Conservation (phyloP, 1,140 invertebrate species). For the Drosophila repleta region DNA sequence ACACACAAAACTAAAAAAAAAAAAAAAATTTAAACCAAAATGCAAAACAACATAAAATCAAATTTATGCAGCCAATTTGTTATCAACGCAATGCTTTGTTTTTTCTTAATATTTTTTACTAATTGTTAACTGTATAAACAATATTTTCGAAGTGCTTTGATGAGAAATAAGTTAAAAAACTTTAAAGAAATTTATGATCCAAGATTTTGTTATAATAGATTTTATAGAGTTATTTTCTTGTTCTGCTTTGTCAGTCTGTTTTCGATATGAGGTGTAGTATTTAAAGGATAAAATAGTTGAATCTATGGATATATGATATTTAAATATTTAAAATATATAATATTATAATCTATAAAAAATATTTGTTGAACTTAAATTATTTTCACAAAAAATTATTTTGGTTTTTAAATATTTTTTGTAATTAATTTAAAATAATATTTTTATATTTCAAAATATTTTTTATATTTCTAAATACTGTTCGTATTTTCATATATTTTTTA, state of each 20-base stretch:
- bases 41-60: conserved; percentile 15
- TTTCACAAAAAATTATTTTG: too few relatives aligned
- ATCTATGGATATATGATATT: too few relatives aligned
- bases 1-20: conserved; percentile 50
- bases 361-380: too few relatives aligned
- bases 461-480: too few relatives aligned
- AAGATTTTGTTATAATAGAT: neutral
- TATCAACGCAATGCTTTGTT: conserved; percentile 30
- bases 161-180: neutral
- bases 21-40: conserved; percentile 48
- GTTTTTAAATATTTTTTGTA: too few relatives aligned
- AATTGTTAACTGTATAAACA: conserved; percentile 10
- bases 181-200: neutral
- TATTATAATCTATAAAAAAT: too few relatives aligned
- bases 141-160: neutral
- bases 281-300: too few relatives aligned
- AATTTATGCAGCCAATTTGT: conserved; percentile 1
- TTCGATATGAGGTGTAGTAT: neutral
- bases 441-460: neutral
- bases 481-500: too few relatives aligned
- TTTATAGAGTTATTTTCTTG: neutral
- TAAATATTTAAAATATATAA: too few relatives aligned
- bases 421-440: too few relatives aligned
- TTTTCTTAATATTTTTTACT: conserved; percentile 17
- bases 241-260: conserved; percentile 3